Evolutionary conservation across 2,797 vertebrate species (phyloP), one percentile per base, ranked within the genome.

Genomic region (Serranus cabrilla): DNA sequence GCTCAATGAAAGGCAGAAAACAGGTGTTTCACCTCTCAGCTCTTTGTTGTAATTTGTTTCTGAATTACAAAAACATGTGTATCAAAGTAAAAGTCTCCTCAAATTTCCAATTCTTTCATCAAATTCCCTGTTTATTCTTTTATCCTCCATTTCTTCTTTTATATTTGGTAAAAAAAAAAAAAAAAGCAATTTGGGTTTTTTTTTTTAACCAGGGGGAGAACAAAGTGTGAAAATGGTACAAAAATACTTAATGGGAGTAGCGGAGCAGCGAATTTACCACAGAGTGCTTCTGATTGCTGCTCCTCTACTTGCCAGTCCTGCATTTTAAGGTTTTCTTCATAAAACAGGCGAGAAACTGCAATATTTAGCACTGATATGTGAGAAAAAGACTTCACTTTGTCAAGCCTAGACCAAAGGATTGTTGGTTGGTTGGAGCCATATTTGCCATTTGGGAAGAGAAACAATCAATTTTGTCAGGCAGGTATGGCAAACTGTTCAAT

Each of bases 61-160:
- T 78, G 54, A 78, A 74, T 72, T 39, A 59, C 27, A 71, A 68
- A 79, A 58, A 49, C 18, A 40, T 52, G 8, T 20, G 46, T 50
- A 73, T 83, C 68, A 87, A 83, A 82, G 67, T 78, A 34, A 72
- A 80, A 71, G n/a, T 70, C 25, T 60, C 45, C 11, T 6, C 20
- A 62, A 42, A 76, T 77, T 71, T 65, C 7, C 5, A 20, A 34
- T 76, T 25, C 74, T 87, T 89, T 85, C 72, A 86, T 85, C 78
- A 81, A 14, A 55, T 60, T 52, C 60, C 13, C 42, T 59, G 13
- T 11, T 27, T 8, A 39, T 17, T 65, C n/a, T 62, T 72, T 83
- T 78, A 17, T 45, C 16, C 37, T 4, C 34, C 11, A 31, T 45
- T 49, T 75, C 42, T 54, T 61, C 7, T 74, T 55, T 72, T 37